These are phyloP conservation scores for Albula glossodonta DNA, from an alignment of 2,113 vertebrate species.

Conservation along the genomic window DNA sequence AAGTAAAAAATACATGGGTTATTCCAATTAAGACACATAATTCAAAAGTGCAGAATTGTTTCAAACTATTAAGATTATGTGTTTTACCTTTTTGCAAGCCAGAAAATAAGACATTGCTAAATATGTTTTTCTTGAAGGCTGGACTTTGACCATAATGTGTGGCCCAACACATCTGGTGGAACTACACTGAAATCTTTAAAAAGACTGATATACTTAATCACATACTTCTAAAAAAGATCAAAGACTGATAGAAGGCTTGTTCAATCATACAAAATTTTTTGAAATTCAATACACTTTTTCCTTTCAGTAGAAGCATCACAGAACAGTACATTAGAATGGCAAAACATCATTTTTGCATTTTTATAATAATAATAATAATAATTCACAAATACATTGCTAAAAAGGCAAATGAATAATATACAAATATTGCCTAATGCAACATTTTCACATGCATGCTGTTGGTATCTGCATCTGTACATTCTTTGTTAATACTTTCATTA, in stretches of 20 bases:
- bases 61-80: neutral
- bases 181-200: neutral
- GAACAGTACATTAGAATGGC: neutral
- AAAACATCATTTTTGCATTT: neutral
- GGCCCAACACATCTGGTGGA: neutral
- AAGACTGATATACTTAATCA: neutral
- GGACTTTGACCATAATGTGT: neutral
- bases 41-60: neutral
- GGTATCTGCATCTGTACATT: constrained; percentile 22
- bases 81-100: neutral
- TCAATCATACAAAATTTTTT: neutral
- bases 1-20: neutral
- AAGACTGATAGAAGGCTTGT: neutral
- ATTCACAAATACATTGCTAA: neutral
- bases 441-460: neutral
- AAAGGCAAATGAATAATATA: neutral
- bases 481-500: constrained; percentile 39
- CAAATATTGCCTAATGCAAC: neutral
- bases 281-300: neutral
- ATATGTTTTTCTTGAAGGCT: neutral
- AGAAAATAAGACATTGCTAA: neutral
- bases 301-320: neutral
- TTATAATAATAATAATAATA: constrained; percentile 13
- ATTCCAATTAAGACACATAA: neutral
- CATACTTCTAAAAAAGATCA: neutral